Conservation (phyloP, 2,888 invertebrate genomes). For the Habroteleia sp. region DNA sequence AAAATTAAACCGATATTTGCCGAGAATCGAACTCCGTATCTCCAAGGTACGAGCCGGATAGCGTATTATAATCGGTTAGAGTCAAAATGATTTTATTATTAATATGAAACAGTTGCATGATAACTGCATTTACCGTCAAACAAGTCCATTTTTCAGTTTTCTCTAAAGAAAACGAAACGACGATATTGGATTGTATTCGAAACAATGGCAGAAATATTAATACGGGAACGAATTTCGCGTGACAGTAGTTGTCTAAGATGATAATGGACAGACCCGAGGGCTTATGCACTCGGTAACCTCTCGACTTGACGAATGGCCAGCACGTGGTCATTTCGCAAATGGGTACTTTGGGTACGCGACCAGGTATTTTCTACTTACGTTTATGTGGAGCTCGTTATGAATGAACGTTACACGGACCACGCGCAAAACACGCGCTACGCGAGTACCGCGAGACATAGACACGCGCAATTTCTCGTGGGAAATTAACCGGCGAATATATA, state of each 20-base stretch:
- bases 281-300: conserved; percentile 35
- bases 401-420: conserved; percentile 64
- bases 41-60: too few relatives aligned
- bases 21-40: too few relatives aligned
- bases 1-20: too few relatives aligned
- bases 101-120: too few relatives aligned
- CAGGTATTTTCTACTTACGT: conserved; percentile 67
- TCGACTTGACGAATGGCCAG: conserved; percentile 68
- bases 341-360: conserved; percentile 68
- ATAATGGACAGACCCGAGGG: conserved; percentile 46
- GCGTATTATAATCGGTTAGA: too few relatives aligned
- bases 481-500: conserved; percentile 69
- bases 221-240: conserved; percentile 7
- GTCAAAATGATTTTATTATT: too few relatives aligned
- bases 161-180: too few relatives aligned
- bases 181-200: too few relatives aligned
- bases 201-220: conserved; percentile 23
- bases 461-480: conserved; percentile 76
- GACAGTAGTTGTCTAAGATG: conserved; percentile 31
- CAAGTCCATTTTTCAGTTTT: too few relatives aligned
- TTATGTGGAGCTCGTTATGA: conserved; percentile 68
- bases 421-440: conserved; percentile 65
- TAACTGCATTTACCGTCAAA: too few relatives aligned
- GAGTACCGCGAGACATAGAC: conserved; percentile 55
- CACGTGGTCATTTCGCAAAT: conserved; percentile 74